Percentiles rank a stretch among this genome's conserved stretches.
Evolutionary conservation across 2,113 vertebrate species (phyloP).

Genomic region (Diphyllodes magnificus): DNA sequence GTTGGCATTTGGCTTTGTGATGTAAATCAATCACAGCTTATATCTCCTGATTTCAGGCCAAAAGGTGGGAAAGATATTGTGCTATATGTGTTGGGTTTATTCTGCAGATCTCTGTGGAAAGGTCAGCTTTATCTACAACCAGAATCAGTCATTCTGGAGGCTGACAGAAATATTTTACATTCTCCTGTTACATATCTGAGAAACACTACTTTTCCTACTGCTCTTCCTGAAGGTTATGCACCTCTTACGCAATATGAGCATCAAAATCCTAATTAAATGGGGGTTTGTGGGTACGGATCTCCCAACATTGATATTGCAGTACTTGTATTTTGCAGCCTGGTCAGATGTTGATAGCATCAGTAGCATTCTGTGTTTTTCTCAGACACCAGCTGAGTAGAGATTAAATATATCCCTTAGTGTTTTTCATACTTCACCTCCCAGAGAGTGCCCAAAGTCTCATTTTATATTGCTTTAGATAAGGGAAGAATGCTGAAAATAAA

Average conservation of each 20-base stretch:
- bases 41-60: neutral
- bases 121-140: neutral
- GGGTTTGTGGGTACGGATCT: neutral
- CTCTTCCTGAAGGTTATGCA: neutral
- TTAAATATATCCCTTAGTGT: neutral
- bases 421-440: neutral
- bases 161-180: neutral
- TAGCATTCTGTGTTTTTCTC: neutral
- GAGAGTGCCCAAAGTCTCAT: neutral
- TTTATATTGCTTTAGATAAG: neutral
- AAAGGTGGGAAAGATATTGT: neutral
- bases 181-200: neutral
- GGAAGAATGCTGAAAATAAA: neutral
- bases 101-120: neutral
- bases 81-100: neutral
- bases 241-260: neutral
- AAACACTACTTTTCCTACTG: neutral
- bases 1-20: conserved; percentile 41
- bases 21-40: neutral
- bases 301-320: neutral
- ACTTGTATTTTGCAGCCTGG: neutral
- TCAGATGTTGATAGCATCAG: neutral
- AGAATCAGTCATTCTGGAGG: neutral
- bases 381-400: neutral
- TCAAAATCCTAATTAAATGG: neutral